Percentiles rank a stretch among this genome's conserved stretches.
These are phyloP conservation scores for Ptiloglossa arizonensis DNA, from an alignment of 1,140 invertebrate genomes.

Conservation along the genomic window DNA sequence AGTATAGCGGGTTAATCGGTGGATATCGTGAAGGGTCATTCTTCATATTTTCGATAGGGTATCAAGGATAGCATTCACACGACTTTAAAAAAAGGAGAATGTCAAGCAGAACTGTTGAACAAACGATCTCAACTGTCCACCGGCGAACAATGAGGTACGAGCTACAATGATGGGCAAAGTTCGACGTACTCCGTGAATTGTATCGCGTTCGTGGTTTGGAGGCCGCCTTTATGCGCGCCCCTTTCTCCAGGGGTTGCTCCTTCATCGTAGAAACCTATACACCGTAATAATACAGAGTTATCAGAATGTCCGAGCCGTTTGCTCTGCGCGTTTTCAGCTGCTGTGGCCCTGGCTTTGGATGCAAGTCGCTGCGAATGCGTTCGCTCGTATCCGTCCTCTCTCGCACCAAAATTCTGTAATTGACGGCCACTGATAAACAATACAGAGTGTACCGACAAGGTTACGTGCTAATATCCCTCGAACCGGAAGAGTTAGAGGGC, in stretches of 20 bases:
- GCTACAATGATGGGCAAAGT: constrained; percentile 44
- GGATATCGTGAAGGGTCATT: constrained; percentile 31
- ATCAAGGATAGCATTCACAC: constrained; percentile 6
- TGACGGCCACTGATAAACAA: not conserved
- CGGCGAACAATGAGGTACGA: constrained; percentile 38
- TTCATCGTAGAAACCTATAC: constrained; percentile 24
- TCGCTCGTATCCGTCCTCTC: not conserved
- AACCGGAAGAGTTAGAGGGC: too few species aligned
- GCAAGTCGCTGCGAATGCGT: not conserved
- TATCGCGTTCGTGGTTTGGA: constrained; percentile 47
- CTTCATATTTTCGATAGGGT: constrained; percentile 46
- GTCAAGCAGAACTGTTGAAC: constrained; percentile 37
- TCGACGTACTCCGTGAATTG: constrained; percentile 43
- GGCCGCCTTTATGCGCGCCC: constrained; percentile 33
- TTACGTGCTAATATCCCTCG: too few species aligned
- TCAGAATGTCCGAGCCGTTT: constrained; percentile 49
- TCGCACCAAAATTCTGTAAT: not conserved
- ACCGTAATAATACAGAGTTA: constrained; percentile 48
- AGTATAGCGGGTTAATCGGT: constrained; percentile 14
- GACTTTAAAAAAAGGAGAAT: not conserved
- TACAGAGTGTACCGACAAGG: too few species aligned
- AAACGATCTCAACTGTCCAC: constrained; percentile 37
- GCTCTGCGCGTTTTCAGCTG: constrained; percentile 23
- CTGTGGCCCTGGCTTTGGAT: not conserved
- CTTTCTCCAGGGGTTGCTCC: constrained; percentile 1